Percentiles rank a stretch among this genome's conserved stretches.
These are phyloP conservation scores for Sarcophaga peregrina DNA, from an alignment of 1,140 invertebrate species.

Conservation along the genomic window DNA sequence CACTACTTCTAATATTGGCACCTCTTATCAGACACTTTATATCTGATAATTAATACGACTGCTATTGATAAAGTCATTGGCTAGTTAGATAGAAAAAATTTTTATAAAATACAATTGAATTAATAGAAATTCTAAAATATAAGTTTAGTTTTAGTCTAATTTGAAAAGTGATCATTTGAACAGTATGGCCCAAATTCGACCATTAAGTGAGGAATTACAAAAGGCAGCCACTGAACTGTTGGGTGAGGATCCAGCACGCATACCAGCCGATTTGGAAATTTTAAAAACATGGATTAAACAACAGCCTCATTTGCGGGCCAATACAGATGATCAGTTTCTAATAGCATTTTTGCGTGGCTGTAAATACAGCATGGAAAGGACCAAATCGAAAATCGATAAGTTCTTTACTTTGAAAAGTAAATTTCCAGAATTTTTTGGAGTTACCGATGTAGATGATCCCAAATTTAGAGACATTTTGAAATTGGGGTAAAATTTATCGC, in stretches of 20 bases:
- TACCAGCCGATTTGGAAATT: constrained; percentile 68
- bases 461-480: constrained; percentile 66
- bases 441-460: constrained; percentile 59
- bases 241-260: constrained; percentile 69
- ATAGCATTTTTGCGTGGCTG: constrained; percentile 72
- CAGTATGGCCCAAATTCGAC: constrained; percentile 31
- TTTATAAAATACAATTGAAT: background rate
- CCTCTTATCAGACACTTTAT: constrained; percentile 1
- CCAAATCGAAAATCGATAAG: constrained; percentile 73
- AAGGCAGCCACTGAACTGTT: constrained; percentile 69
- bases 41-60: background rate
- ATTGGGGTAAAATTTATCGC: constrained; percentile 65
- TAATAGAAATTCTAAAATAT: background rate
- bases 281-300: constrained; percentile 73
- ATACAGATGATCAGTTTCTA: constrained; percentile 71
- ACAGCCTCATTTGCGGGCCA: constrained; percentile 69
- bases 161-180: background rate
- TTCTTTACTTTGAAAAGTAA: constrained; percentile 72
- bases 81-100: background rate
- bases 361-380: constrained; percentile 75
- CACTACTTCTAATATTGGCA: background rate
- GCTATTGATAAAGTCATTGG: background rate
- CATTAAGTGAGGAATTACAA: constrained; percentile 59
- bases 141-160: constrained; percentile 1
- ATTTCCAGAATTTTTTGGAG: constrained; percentile 70